A percentile compares a stretch with the other conserved stretches of the same genome.
Conservation (phyloP, 2,888 invertebrate species). For the Schizotus pectinicornis region DNA sequence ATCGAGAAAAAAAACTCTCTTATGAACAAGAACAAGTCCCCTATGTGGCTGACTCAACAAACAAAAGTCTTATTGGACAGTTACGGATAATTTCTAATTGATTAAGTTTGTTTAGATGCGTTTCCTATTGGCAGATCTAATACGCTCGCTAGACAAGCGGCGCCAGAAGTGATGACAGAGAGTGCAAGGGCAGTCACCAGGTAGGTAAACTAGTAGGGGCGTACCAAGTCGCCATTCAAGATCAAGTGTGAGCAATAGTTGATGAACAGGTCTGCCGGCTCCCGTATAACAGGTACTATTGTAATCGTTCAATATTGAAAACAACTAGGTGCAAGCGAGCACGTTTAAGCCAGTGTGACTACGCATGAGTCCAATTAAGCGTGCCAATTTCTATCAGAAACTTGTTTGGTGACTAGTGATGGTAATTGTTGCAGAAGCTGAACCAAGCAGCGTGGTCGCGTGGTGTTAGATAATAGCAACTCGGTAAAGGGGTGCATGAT, state of each 20-base stretch:
- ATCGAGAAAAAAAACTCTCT: conserved; percentile 2
- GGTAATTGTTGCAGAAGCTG: no score
- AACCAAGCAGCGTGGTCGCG: neutral
- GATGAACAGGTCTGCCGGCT: conserved; percentile 58
- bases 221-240: conserved; percentile 56
- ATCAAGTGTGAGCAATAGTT: conserved; percentile 57
- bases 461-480: neutral
- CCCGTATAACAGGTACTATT: conserved; percentile 59
- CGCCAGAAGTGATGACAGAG: conserved; percentile 39
- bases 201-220: conserved; percentile 56
- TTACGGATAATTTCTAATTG: no score
- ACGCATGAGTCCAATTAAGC: conserved; percentile 15
- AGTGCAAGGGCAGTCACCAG: conserved; percentile 40
- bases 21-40: no score
- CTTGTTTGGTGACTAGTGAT: conserved; percentile 8
- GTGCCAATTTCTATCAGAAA: conserved; percentile 14
- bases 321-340: conserved; percentile 49
- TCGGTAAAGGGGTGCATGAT: neutral
- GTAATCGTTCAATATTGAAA: conserved; percentile 57
- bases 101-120: neutral
- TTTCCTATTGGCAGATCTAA: conserved; percentile 2
- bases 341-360: conserved; percentile 25
- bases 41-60: no score
- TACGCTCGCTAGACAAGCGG: conserved; percentile 38
- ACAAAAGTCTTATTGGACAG: no score